Evolutionary conservation across 2,797 vertebrate genomes (phyloP), one percentile per base, ranked within the genome.

Genomic region (Characodon lateralis): DNA sequence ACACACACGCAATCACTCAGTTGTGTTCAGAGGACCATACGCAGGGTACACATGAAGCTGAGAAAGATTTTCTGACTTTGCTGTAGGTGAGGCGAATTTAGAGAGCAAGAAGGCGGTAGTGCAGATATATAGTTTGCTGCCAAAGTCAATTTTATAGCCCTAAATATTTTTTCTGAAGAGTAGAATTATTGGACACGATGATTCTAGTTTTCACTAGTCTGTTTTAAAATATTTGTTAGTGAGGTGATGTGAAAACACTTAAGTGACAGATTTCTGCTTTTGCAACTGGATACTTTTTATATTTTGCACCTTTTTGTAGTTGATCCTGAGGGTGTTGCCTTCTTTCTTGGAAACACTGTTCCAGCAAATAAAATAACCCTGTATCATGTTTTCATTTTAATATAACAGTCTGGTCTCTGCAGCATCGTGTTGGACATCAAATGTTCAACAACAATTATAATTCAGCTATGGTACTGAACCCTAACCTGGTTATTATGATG

Each of bases 331-430:
- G 81, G 71, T 79, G 31, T 85, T 46, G 81, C 35, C 63, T 41
- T 56, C 46, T 58, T 72, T 85, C 77, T 68, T 55, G 72, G 70
- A 84, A 78, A 80, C 58, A 55, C 24, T 72, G 53, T 85, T 85
- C 83, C 56, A 77, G 82, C 69, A 26, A 31, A 41, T 28, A 51
- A 71, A 71, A 80, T 78, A 89, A 81, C 2, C 69, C 53, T 5
- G 69, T 75, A 61, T 72, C 76, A 61, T 75, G 84, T 90, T 91
- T 91, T 65, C 3, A 39, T 65, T 65, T 66, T 66, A 66, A 66
- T 31, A 66, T 12, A 41, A 41, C 10, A 2, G 1, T 5, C 5
- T 8, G n/a, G 39, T 46, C 22, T 46, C 65, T 46, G 41, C 24
- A 13, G 39, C 41, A n/a, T n/a, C n/a, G 13, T n/a, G 1, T n/a